These are phyloP conservation scores for Ascidia mentula DNA, from an alignment of 23 tunicate species.

Conservation along the genomic window DNA sequence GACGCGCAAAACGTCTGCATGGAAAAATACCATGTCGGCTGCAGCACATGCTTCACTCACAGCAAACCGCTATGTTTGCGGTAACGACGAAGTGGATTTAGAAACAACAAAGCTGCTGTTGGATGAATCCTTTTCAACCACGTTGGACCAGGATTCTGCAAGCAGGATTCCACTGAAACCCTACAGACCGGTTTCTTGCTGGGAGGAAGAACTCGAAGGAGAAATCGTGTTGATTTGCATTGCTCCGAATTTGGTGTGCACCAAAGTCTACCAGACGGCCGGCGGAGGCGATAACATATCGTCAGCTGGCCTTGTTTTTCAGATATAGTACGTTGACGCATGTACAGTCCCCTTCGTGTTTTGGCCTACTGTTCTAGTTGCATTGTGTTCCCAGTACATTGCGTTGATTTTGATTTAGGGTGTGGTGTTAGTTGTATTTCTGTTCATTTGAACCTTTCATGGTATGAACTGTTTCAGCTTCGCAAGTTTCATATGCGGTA, in stretches of 20 bases:
- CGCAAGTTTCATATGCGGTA: no score
- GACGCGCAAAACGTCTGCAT: conserved; percentile 51
- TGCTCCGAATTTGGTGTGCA: conserved; percentile 90
- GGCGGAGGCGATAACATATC: conserved; percentile 99
- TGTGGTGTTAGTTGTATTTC: no score
- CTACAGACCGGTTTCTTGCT: conserved; percentile 85
- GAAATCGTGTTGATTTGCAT: conserved; percentile 72
- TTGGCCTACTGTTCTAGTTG: no score
- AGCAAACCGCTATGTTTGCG: conserved; percentile 91
- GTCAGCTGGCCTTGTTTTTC: conserved; percentile 80
- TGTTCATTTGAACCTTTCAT: no score
- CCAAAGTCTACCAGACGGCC: conserved; percentile 85
- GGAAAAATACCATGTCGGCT: conserved; percentile 94
- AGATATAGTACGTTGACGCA: no score
- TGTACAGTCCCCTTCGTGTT: neutral
- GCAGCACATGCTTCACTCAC: conserved; percentile 94
- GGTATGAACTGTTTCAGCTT: no score
- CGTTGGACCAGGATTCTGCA: conserved; percentile 35
- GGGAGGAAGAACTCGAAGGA: conserved; percentile 69
- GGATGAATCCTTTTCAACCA: conserved; percentile 71
- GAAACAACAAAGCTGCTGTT: conserved; percentile 56
- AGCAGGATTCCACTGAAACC: conserved; percentile 52
- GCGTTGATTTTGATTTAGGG: no score
- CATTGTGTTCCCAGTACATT: no score
- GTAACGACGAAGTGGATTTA: conserved; percentile 60